Evolutionary conservation across 2,797 vertebrate genomes (phyloP).

Genomic region (Toxotes lorentzi): DNA sequence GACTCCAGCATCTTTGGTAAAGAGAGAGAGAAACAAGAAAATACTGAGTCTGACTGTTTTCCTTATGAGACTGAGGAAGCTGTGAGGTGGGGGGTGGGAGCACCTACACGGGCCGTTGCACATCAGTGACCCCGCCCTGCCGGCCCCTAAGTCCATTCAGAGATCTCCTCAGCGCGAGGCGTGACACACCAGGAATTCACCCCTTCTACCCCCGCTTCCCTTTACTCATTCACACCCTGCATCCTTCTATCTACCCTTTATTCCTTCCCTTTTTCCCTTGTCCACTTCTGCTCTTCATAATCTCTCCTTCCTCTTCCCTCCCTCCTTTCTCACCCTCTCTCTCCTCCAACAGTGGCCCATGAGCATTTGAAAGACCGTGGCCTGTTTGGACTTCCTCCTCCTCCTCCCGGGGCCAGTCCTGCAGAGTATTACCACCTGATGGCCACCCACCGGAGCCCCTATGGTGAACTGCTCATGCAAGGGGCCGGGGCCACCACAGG

Average conservation of each 20-base stretch:
- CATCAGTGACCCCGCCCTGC: constrained; percentile 27
- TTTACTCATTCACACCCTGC: background rate
- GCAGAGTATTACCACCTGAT: constrained; percentile 96
- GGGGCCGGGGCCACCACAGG: constrained; percentile 80
- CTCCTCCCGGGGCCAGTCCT: constrained; percentile 84
- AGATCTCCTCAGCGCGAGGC: constrained; percentile 29
- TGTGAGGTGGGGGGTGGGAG: constrained; percentile 3
- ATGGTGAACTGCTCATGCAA: constrained; percentile 93
- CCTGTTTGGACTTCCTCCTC: constrained; percentile 89
- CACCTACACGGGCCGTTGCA: constrained; percentile 45
- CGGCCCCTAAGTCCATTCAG: constrained; percentile 44
- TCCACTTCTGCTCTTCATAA: too few species aligned
- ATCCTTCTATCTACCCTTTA: background rate
- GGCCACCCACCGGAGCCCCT: constrained; percentile 91
- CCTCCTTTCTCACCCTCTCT: background rate
- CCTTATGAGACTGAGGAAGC: background rate
- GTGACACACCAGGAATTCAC: constrained; percentile 32
- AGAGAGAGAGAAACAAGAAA: too few species aligned
- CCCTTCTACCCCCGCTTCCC: background rate
- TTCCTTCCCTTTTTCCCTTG: too few species aligned
- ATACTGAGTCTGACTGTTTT: too few species aligned
- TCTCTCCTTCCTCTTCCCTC: background rate
- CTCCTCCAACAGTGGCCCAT: constrained; percentile 87
- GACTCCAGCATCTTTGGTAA: too few species aligned
- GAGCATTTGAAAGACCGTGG: constrained; percentile 95